Conservation (phyloP, 2,113 vertebrate genomes). For the Gallinago media region DNA sequence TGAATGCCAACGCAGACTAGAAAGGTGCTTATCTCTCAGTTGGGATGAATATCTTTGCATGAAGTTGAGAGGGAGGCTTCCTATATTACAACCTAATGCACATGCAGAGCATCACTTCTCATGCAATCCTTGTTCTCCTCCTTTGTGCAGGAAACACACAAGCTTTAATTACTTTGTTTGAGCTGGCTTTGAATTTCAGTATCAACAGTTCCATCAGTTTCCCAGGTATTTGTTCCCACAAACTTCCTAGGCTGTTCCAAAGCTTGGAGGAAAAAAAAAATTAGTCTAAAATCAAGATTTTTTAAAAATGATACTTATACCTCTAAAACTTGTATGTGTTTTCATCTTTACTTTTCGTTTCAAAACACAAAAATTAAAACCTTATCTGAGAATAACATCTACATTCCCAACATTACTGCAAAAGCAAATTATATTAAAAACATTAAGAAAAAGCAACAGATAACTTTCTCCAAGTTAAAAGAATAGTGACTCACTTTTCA, state of each 20-base stretch:
- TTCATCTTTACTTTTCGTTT: neutral
- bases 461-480: neutral
- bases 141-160: neutral
- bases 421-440: neutral
- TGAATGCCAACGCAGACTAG: accelerated
- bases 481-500: neutral
- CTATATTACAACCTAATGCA: neutral
- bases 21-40: neutral
- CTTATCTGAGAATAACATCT: neutral
- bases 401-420: neutral
- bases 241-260: neutral
- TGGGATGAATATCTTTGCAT: neutral
- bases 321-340: neutral
- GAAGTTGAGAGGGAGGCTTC: neutral
- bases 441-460: neutral
- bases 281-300: neutral
- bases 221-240: neutral
- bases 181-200: neutral
- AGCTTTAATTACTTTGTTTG: neutral
- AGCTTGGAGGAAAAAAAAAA: neutral
- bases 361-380: neutral
- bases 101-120: neutral
- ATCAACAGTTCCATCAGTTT: conserved; percentile 21
- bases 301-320: neutral
- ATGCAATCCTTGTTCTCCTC: neutral